Base-by-base conservation (phyloP, 2,113 vertebrate genomes). In the Crypturellus undulatus region DNA sequence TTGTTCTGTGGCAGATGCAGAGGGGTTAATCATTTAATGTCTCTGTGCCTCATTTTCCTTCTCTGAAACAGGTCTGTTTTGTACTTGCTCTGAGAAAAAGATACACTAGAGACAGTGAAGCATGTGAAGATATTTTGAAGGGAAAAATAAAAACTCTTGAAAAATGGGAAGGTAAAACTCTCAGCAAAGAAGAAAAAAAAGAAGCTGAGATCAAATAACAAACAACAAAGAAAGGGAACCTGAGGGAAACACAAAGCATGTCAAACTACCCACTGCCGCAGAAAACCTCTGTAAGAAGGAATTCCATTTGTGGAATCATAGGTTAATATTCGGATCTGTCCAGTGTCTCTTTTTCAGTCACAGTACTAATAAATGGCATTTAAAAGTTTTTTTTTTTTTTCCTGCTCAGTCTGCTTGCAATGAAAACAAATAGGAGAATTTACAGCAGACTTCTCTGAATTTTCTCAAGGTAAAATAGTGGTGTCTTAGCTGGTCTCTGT, bases 21-120 rank as follows among this genome's bases (percentile, higher is more conserved):
- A 56, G 26, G 30, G 10, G 40, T 24, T 85, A 92, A 84, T 85
- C 2, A 79, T 87, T 92, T 83, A 87, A 90, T 87, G 45, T 93
- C 54, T 63, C 17, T 58, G n/a, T 36, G 10, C 7, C 80, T 24
- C 67, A 52, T 64, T 89, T 87, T 20, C 30, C 24, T 32, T 85
- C 40, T 40, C 49, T 64, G 28, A 64, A 73, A 81, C 18, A 5
- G 3, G 12, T 79, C 10, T 13, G n/a, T 76, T 89, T 82, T 76
- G 26, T 89, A 67, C 59, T 79, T 58, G 12, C 30, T 62, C n/a
- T 70, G 60, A 94, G 40, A 77, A 89, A 89, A 5, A 62, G 6
- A 18, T 86, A 63, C 60, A 34, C 24, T 63, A 81, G 75, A 90
- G 38, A 78, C 80, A 71, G 70, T 51, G 67, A 75, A 87, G 58